A percentile compares a stretch with the other conserved stretches of the same genome.
Evolutionary conservation across 53 echinoderm and acorn worm genomes (phyloP).

Genomic region (Holothuria scabra): DNA sequence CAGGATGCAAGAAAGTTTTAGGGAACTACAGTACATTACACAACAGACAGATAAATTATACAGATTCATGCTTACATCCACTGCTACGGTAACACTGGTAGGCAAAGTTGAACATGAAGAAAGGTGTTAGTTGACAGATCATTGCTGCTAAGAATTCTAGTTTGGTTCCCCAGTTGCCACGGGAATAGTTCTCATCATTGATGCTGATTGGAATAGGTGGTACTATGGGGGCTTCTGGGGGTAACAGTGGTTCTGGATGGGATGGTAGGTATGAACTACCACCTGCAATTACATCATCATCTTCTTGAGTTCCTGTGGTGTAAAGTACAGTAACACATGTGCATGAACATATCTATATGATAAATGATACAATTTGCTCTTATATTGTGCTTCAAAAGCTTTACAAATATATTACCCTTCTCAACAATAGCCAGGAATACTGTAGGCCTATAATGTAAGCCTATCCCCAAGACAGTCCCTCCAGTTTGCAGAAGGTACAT

Average conservation of each 20-base stretch:
- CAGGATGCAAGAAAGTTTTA: too few species aligned
- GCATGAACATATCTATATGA: too few species aligned
- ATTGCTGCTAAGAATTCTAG: slow-evolving; percentile 62
- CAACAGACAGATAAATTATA: not conserved
- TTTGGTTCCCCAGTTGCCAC: slow-evolving; percentile 70
- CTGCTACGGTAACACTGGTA: slow-evolving; percentile 16
- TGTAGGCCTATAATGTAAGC: too few species aligned
- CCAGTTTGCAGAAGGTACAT: too few species aligned
- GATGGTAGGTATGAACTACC: slow-evolving; percentile 39
- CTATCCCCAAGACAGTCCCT: too few species aligned
- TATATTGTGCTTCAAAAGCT: too few species aligned
- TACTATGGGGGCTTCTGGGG: slow-evolving; percentile 22
- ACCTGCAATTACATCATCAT: slow-evolving; percentile 4
- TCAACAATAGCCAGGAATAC: too few species aligned
- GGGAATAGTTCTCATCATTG: slow-evolving; percentile 60
- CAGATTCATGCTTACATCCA: slow-evolving; percentile 25
- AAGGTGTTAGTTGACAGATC: slow-evolving; percentile 30
- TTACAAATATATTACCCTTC: too few species aligned
- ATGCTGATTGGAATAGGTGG: slow-evolving; percentile 65
- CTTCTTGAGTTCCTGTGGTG: not conserved
- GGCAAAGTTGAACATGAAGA: not conserved
- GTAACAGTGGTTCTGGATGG: slow-evolving; percentile 36
- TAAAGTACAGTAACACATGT: too few species aligned
- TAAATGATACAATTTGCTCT: too few species aligned
- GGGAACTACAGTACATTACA: too few species aligned